Percentiles rank a stretch among this genome's conserved stretches.
phyloP scores from a whole-genome alignment of 2,888 invertebrate species.

The Caenorhabditis zanzibari region DNA sequence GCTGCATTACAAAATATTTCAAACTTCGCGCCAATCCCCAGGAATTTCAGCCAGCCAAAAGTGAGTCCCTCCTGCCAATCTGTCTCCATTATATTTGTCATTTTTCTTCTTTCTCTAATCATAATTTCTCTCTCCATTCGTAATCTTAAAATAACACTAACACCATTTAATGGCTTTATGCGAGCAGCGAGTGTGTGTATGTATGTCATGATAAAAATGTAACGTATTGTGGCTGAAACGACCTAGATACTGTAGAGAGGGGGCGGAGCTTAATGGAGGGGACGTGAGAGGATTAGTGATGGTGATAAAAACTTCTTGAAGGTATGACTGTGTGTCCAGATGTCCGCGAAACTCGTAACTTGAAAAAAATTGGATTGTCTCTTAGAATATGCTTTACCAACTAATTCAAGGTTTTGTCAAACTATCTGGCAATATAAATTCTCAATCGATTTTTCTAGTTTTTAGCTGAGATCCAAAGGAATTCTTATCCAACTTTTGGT shows the following conservation, averaged over 20 bases:
- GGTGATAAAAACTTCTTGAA: background rate
- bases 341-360: background rate
- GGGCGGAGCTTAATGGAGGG: background rate
- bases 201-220: background rate
- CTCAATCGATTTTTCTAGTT: too few relatives aligned
- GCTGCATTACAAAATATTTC: too few relatives aligned
- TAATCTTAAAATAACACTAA: constrained; percentile 69
- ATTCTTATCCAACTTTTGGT: too few relatives aligned
- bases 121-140: constrained; percentile 33
- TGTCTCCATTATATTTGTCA: background rate
- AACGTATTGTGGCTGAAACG: background rate
- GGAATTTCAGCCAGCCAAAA: too few relatives aligned
- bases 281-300: constrained; percentile 4
- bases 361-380: too few relatives aligned
- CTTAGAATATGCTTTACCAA: background rate
- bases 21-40: too few relatives aligned
- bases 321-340: background rate
- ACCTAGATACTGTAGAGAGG: background rate
- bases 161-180: constrained; percentile 46
- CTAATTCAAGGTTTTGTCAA: too few relatives aligned
- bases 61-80: background rate
- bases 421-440: too few relatives aligned
- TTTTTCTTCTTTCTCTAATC: background rate
- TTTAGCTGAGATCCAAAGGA: too few relatives aligned
- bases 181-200: background rate